These are phyloP conservation scores for Globicephala melas DNA, from an alignment of 2,113 vertebrate species.

Conservation along the genomic window DNA sequence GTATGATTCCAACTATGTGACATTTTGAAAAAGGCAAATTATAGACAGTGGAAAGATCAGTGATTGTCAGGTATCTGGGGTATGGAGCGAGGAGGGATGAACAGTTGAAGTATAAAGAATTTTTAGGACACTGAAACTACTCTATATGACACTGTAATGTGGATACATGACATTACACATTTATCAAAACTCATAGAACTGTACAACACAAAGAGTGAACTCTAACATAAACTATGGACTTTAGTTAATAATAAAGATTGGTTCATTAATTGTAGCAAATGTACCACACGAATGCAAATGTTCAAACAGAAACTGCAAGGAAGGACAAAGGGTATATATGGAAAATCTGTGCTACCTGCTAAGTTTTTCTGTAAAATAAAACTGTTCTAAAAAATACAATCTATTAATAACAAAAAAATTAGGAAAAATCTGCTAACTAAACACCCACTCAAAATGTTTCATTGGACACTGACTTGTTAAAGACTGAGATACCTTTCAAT, in stretches of 20 bases:
- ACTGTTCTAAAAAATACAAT: not conserved
- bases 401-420: not conserved
- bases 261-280: not conserved
- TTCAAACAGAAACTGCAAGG: not conserved
- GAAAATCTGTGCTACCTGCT: not conserved
- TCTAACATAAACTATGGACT: not conserved
- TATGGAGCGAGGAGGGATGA: not conserved
- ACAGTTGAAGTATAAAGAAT: not conserved
- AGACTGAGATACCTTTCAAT: not conserved
- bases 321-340: not conserved
- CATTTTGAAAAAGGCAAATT: not conserved
- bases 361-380: not conserved
- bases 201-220: not conserved
- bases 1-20: not conserved
- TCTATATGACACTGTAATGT: not conserved
- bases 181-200: not conserved
- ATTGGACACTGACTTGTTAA: not conserved
- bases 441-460: not conserved
- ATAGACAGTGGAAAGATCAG: not conserved
- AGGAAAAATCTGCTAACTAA: not conserved
- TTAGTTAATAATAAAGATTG: not conserved
- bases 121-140: not conserved
- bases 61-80: not conserved
- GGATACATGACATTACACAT: not conserved
- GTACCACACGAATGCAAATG: not conserved